A percentile compares a stretch with the other conserved stretches of the same genome.
phyloP scores from a whole-genome alignment of 2,113 vertebrate genomes.

The Phylloscopus trochilus region DNA sequence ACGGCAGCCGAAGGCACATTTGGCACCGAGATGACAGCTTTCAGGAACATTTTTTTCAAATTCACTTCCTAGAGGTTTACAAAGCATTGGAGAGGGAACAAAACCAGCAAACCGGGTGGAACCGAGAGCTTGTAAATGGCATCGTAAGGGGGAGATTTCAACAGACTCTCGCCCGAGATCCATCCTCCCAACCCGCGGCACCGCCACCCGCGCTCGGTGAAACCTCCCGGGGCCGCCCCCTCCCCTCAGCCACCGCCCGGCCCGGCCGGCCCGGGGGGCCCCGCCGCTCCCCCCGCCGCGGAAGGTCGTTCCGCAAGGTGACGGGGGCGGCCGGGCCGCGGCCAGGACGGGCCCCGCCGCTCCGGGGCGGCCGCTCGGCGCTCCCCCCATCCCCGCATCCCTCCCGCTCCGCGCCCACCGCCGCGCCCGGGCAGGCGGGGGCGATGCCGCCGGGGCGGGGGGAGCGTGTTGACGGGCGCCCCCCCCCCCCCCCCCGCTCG shows the following conservation, averaged over 20 bases:
- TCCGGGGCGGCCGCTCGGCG: too few species aligned
- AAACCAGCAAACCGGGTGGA: not conserved
- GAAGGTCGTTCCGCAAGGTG: too few species aligned
- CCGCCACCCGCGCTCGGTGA: not conserved
- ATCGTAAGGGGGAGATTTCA: not conserved
- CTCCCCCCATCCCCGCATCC: too few species aligned
- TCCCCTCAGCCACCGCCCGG: not conserved
- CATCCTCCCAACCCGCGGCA: not conserved
- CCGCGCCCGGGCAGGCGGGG: too few species aligned
- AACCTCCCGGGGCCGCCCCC: not conserved
- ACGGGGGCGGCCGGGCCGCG: too few species aligned
- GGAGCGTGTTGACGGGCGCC: too few species aligned
- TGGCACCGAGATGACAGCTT: not conserved
- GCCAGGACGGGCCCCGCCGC: too few species aligned
- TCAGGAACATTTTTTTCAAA: not conserved
- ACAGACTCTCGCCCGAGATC: not conserved
- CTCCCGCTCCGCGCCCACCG: too few species aligned
- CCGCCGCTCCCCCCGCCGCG: too few species aligned
- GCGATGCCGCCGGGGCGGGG: too few species aligned
- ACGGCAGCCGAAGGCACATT: not conserved
- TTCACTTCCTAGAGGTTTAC: not conserved
- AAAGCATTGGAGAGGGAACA: not conserved
- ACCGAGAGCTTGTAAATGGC: not conserved
- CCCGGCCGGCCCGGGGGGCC: not conserved
- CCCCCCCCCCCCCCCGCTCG: too few species aligned